Evolutionary conservation across 2,113 vertebrate species (phyloP), one percentile per base, ranked within the genome.

Genomic region (Hyla sarda): DNA sequence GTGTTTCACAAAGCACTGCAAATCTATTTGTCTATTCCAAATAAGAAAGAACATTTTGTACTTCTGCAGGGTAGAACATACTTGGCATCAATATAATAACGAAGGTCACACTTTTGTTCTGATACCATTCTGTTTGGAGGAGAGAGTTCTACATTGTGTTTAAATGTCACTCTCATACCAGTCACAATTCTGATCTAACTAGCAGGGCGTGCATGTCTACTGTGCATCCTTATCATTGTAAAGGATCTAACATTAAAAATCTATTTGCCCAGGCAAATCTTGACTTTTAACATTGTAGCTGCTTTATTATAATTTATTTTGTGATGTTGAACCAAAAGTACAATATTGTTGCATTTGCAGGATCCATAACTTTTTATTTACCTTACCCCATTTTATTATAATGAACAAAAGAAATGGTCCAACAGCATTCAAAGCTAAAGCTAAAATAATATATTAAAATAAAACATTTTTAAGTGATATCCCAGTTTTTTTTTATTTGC

Each of bases 11-110:
- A 62, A 25, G 78, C 16, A 48, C 58, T 47, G 37, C 23, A 62
- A 65, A 81, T 81, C 58, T 81, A 62, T 81, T 81, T 81, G 56
- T 81, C n/a, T 45, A 28, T 58, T 80, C n/a, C 56, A 56, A 80
- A 41, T 60, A 45, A 62, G 58, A 56, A n/a, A 10, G 78, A 62
- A 81, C 78, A 81, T 62, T 41, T 45, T 81, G 78, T 81, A 56
- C 78, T 65, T 34, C 45, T 45, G 54, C 47, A 30, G 74, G n/a
- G 4, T 21, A 81, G 23, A 65, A 81, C 34, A 37, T 45, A 65
- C 56, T 62, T 81, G 58, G 12, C 37, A 81, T 81, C 78, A 62
- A 62, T 60, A 81, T 45, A 81, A 47, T 62, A 65, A 58, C 17
- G n/a, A 65, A 81, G 54, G 54, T 62, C 37, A 65, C 2, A 62